phyloP scores from a whole-genome alignment of 1,140 invertebrate genomes.

The Trachymyrmex cornetzi region DNA sequence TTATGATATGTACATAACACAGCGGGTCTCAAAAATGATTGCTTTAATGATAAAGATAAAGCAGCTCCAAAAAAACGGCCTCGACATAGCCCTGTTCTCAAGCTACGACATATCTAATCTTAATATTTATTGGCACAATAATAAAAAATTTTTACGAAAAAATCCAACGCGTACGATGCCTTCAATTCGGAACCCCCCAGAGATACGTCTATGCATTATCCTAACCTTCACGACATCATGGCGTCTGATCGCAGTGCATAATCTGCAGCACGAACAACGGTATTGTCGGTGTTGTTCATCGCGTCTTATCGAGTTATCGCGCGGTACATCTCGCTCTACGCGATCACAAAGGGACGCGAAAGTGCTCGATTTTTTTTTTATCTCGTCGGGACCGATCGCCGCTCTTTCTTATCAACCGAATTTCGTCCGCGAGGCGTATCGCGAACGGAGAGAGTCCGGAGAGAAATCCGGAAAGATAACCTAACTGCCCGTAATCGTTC shows the following conservation, averaged over 20 bases:
- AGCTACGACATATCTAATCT: conserved; percentile 34
- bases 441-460: too few species aligned
- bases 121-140: conserved; percentile 42
- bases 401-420: neutral
- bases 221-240: conserved; percentile 33
- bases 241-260: neutral
- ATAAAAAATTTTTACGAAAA: conserved; percentile 46
- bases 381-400: neutral
- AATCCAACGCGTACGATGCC: neutral
- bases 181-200: too few species aligned
- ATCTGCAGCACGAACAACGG: neutral
- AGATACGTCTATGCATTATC: neutral
- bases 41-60: neutral
- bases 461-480: conserved; percentile 5
- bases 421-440: neutral
- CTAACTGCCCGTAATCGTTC: neutral
- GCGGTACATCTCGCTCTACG: neutral
- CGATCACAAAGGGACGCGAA: neutral
- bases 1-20: neutral
- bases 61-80: conserved; percentile 23
- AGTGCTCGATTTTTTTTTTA: neutral
- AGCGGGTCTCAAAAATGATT: neutral
- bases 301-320: neutral
- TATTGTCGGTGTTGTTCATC: too few species aligned
- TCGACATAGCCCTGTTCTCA: conserved; percentile 33